phyloP scores from a whole-genome alignment of 2,797 vertebrate species.

The Crypturellus tataupa region DNA sequence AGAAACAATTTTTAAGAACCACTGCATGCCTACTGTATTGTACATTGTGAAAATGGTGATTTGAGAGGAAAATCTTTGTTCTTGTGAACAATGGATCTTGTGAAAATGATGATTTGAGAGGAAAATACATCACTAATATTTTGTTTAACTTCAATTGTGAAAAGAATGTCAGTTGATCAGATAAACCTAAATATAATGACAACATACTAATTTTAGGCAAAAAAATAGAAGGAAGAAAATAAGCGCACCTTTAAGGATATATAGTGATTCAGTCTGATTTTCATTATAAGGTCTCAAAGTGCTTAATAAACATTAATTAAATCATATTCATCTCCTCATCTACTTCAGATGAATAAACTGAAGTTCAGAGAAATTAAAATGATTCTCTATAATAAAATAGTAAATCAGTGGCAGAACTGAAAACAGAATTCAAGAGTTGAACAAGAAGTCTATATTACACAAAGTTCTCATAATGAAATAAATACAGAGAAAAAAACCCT shows the following conservation, averaged over 20 bases:
- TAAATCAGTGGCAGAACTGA: not conserved
- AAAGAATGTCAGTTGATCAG: not conserved
- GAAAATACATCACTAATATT: not conserved
- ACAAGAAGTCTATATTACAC: not conserved
- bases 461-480: not conserved
- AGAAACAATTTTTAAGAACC: not conserved
- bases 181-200: not conserved
- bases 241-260: not conserved
- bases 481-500: not conserved
- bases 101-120: not conserved
- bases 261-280: not conserved
- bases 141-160: not conserved
- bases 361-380: conserved; percentile 15
- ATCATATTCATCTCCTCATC: not conserved
- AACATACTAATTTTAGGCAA: not conserved
- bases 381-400: not conserved
- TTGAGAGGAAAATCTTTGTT: not conserved
- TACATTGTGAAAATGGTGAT: not conserved
- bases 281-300: not conserved
- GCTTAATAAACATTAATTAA: conserved; percentile 33
- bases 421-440: not conserved
- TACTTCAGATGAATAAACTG: conserved; percentile 11
- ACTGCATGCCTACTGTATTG: not conserved
- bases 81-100: too few relatives aligned
- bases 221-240: not conserved